phyloP scores from a whole-genome alignment of 2,113 vertebrate species.

The Platycercus adscitus region DNA sequence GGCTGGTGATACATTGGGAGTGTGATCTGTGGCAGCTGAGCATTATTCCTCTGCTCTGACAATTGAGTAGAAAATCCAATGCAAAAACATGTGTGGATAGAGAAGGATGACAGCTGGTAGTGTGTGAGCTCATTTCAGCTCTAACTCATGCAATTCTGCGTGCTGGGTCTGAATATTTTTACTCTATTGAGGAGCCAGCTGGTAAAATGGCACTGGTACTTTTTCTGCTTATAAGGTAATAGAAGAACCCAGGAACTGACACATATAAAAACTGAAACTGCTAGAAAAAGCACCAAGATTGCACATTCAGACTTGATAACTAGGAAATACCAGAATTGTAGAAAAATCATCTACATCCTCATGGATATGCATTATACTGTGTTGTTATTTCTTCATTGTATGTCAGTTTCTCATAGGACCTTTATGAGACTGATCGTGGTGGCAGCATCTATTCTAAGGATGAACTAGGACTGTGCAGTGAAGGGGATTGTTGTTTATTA shows the following conservation, averaged over 20 bases:
- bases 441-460: not conserved
- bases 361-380: not conserved
- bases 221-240: not conserved
- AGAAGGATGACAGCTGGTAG: not conserved
- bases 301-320: not conserved
- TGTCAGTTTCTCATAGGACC: not conserved
- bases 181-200: not conserved
- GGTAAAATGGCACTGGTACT: not conserved
- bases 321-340: not conserved
- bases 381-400: not conserved
- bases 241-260: not conserved
- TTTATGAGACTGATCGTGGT: not conserved
- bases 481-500: not conserved
- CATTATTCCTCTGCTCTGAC: rapidly evolving
- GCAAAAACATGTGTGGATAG: not conserved
- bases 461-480: not conserved
- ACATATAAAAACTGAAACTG: not conserved
- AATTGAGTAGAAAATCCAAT: not conserved
- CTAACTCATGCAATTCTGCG: not conserved
- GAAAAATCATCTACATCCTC: not conserved
- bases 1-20: not conserved
- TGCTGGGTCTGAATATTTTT: not conserved
- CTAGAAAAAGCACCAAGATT: not conserved
- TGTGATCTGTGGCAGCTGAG: not conserved
- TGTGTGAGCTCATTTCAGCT: not conserved